Conservation (phyloP, 2,888 invertebrate species). For the Chrysotoxum bicinctum region DNA sequence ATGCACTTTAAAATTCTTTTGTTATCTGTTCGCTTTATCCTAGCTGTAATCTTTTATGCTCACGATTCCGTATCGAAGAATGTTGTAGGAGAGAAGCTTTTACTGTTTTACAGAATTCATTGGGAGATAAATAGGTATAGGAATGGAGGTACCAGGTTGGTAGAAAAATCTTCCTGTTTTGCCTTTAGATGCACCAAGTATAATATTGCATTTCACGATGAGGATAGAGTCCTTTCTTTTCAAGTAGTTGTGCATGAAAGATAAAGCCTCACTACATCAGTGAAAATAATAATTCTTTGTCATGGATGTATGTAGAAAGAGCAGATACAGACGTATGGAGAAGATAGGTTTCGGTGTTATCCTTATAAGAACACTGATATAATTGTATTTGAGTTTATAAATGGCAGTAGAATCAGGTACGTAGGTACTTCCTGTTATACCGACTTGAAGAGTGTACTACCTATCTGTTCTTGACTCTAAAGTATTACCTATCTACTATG, state of each 20-base stretch:
- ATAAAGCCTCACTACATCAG: constrained; percentile 40
- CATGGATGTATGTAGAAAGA: constrained; percentile 10
- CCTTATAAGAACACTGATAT: not conserved
- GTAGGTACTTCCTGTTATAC: not conserved
- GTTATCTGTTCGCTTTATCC: constrained; percentile 63
- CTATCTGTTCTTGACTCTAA: not conserved
- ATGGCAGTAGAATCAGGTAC: not conserved
- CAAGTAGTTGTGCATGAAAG: constrained; percentile 47
- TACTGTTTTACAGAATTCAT: constrained; percentile 52
- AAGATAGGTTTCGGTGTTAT: not conserved
- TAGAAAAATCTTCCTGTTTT: not conserved
- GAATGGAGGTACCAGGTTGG: not conserved
- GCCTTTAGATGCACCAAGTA: constrained; percentile 35
- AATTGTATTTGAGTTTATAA: not conserved
- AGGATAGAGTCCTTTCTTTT: not conserved
- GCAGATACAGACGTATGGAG: not conserved
- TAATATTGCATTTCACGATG: constrained; percentile 4
- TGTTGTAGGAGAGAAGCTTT: constrained; percentile 12
- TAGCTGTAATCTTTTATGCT: constrained; percentile 67
- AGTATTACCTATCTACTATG: too few species aligned
- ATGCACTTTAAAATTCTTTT: constrained; percentile 70
- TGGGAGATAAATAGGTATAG: not conserved
- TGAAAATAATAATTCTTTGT: constrained; percentile 60
- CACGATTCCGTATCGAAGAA: constrained; percentile 63
- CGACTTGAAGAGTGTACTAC: not conserved